Conservation (phyloP, 1,140 invertebrate species). For the Zaprionus davidi region DNA sequence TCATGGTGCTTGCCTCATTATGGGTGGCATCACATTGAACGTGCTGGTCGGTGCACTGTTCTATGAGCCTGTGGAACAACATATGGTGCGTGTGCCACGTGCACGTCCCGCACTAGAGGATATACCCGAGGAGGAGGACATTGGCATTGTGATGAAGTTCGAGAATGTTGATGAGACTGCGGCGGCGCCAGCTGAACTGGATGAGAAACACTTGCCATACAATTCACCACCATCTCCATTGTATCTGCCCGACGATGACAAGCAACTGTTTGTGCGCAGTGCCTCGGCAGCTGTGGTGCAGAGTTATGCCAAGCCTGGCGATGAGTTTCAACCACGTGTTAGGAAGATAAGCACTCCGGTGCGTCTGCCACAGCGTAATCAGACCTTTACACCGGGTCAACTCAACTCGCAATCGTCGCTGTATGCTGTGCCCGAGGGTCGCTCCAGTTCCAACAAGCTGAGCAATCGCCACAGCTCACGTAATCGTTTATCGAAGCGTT, state of each 20-base stretch:
- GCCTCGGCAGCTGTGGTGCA: constrained; percentile 85
- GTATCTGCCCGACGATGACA: constrained; percentile 71
- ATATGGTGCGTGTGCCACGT: constrained; percentile 88
- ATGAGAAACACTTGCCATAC: constrained; percentile 61
- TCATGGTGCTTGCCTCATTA: constrained; percentile 91
- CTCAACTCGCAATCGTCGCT: constrained; percentile 87
- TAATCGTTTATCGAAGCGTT: constrained; percentile 86
- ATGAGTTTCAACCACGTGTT: constrained; percentile 82
- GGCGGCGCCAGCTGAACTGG: constrained; percentile 53
- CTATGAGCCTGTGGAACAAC: constrained; percentile 92
- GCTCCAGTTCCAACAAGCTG: constrained; percentile 70
- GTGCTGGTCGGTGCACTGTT: constrained; percentile 93
- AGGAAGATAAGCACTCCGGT: constrained; percentile 86
- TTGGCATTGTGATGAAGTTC: constrained; percentile 83
- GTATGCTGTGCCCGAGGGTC: constrained; percentile 86
- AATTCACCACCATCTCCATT: constrained; percentile 72
- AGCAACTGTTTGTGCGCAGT: constrained; percentile 84
- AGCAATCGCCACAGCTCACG: constrained; percentile 76
- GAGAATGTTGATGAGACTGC: constrained; percentile 82
- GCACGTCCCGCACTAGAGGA: constrained; percentile 68
- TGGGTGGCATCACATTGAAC: constrained; percentile 93
- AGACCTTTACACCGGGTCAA: constrained; percentile 85
- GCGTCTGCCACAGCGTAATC: constrained; percentile 75
- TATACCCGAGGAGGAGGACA: constrained; percentile 81
- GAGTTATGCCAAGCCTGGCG: constrained; percentile 69